Evolutionary conservation across 1,140 invertebrate genomes (phyloP), one percentile per base, ranked within the genome.

Genomic region (Leptinotarsa lineolata): DNA sequence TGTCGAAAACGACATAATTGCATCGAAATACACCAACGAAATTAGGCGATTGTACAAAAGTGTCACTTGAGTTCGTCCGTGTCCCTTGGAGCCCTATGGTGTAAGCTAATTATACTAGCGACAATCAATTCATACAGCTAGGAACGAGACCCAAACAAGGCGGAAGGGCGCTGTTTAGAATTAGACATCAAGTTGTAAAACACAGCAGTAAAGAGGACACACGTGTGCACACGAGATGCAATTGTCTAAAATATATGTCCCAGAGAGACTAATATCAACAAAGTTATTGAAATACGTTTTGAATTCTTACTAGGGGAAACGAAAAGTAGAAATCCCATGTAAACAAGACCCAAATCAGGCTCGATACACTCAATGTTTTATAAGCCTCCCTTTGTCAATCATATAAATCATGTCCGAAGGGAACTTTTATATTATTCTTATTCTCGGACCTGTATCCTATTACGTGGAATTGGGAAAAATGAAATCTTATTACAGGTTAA

Each of bases 11-110:
- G 39, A 58, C 22, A 60, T 63, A 44, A 30, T 54, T 45, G 64
- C 61, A 15, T 3, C 15, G 18, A 65, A 65, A 64, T 64, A 72
- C 24, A 48, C 59, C 20, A 72, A 46, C 44, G 63, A 18, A 44
- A 72, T 30, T 46, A 48, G 64, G 60, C 46, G 44, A 46, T 65
- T 75, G 72, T 71, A 54, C 67, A 76, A 74, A 71, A 77, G 78
- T 77, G 76, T 76, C 78, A 76, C 78, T 79, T 72, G 78, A 79
- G 74, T 66, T 72, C 64, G 75, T 76, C 70, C 77, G 77, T 77
- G 76, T 70, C 75, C 68, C 16, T 68, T 77, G 66, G 58, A 74
- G 72, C 67, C 68, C 74, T 63, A 65, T 44, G 64, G 69, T 66
- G 68, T 63, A 39, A 22, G 66, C 76, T 79, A 79, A 79, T 79